These are phyloP conservation scores for Acrobasis consociella DNA, from an alignment of 2,888 invertebrate species.

Conservation along the genomic window DNA sequence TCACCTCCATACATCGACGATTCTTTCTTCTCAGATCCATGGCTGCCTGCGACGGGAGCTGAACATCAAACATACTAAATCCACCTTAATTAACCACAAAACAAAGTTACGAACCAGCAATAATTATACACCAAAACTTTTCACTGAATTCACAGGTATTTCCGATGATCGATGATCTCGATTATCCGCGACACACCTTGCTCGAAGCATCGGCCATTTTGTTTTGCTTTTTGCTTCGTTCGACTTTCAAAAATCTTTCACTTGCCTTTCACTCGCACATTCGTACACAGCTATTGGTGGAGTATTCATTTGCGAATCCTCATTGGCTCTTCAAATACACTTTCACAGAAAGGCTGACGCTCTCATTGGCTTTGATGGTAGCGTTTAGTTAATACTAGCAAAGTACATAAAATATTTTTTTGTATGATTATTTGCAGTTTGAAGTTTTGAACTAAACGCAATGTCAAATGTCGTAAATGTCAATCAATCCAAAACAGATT, in stretches of 20 bases:
- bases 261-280: slow-evolving; percentile 3
- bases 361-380: slow-evolving; percentile 17
- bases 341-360: not conserved
- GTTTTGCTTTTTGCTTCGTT: slow-evolving; percentile 44
- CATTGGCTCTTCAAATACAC: not conserved
- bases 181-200: slow-evolving; percentile 74
- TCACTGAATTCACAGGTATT: slow-evolving; percentile 74
- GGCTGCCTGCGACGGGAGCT: slow-evolving; percentile 48
- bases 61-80: slow-evolving; percentile 73
- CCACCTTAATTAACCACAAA: slow-evolving; percentile 79
- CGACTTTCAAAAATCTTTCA: slow-evolving; percentile 2
- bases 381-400: slow-evolving; percentile 29
- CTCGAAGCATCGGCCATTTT: slow-evolving; percentile 77
- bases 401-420: not conserved
- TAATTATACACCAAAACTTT: slow-evolving; percentile 74
- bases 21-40: slow-evolving; percentile 39
- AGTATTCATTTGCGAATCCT: not conserved
- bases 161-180: slow-evolving; percentile 61
- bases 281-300: not conserved
- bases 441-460: too few species aligned
- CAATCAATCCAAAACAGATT: too few species aligned
- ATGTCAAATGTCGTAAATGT: too few species aligned
- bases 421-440: too few species aligned
- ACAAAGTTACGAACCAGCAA: slow-evolving; percentile 81
- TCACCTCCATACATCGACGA: slow-evolving; percentile 33